A percentile compares a stretch with the other conserved stretches of the same genome.
phyloP scores from a whole-genome alignment of 2,888 invertebrate species.

The Formica aserva region DNA sequence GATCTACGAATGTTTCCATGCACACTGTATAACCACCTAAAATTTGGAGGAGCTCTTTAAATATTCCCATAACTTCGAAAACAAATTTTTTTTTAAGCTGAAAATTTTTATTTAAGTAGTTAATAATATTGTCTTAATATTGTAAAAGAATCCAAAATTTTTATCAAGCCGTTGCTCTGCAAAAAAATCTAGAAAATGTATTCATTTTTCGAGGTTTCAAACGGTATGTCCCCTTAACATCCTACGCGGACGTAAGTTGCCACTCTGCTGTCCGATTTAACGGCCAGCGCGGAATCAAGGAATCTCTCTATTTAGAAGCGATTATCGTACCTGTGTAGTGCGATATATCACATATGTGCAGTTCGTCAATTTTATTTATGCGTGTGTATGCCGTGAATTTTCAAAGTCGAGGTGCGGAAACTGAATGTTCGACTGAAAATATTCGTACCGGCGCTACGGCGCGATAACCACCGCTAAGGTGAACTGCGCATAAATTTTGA shows the following conservation, averaged over 20 bases:
- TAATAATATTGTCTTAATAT: too few species aligned
- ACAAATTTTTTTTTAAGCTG: too few species aligned
- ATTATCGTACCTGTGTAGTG: background rate
- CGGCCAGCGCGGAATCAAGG: conserved; percentile 28
- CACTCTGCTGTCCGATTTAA: conserved; percentile 42
- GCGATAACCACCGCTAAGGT: conserved; percentile 12
- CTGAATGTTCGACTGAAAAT: background rate
- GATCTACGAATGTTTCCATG: too few species aligned
- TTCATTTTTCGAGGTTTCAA: too few species aligned
- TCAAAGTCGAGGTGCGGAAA: background rate
- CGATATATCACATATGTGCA: background rate
- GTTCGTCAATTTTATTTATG: background rate
- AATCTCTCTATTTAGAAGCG: conserved; percentile 40
- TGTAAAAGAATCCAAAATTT: too few species aligned
- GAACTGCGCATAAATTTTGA: conserved; percentile 29
- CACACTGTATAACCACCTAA: too few species aligned
- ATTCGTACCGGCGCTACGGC: background rate
- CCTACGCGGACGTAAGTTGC: conserved; percentile 16
- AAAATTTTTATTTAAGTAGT: too few species aligned
- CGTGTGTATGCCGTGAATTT: conserved; percentile 7
- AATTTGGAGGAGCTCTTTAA: too few species aligned
- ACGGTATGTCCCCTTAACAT: background rate
- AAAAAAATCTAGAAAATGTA: too few species aligned
- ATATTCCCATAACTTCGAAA: too few species aligned
- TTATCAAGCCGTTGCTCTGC: too few species aligned